Evolutionary conservation across 2,888 invertebrate genomes (phyloP).

Genomic region (Melinaea marsaeus): DNA sequence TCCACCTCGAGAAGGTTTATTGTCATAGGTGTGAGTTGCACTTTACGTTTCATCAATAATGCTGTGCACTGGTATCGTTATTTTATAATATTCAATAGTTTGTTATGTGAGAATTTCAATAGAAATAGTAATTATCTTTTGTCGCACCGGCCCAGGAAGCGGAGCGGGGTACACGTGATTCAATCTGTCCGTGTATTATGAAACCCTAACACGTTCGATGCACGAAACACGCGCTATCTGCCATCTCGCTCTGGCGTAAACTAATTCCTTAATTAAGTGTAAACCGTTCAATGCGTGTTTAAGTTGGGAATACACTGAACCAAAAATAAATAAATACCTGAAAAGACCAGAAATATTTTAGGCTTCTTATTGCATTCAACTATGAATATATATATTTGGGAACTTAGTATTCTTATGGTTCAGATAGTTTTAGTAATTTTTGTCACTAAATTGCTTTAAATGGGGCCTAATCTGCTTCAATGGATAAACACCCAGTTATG

Average conservation of each 20-base stretch:
- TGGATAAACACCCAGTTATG: too few species aligned
- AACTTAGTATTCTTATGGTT: too few species aligned
- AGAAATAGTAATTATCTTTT: conserved; percentile 11
- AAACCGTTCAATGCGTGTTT: conserved; percentile 45
- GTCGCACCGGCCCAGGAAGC: conserved; percentile 17
- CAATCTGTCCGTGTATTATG: conserved; percentile 42
- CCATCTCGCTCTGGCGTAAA: conserved; percentile 43
- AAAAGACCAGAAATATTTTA: not conserved
- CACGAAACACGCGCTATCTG: conserved; percentile 42
- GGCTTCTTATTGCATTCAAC: not conserved
- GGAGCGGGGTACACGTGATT: conserved; percentile 35
- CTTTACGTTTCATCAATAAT: not conserved
- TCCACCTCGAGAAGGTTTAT: conserved; percentile 27
- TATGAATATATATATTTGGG: not conserved
- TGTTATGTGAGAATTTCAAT: not conserved
- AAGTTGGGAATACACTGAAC: conserved; percentile 27
- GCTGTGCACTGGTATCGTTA: too few species aligned
- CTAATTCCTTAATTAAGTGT: conserved; percentile 63
- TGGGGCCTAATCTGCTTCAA: too few species aligned
- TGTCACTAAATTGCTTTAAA: too few species aligned
- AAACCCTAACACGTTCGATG: conserved; percentile 42
- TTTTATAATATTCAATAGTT: not conserved
- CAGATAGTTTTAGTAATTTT: too few species aligned
- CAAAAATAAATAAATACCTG: too few species aligned
- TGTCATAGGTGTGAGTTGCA: conserved; percentile 23